These are phyloP conservation scores for Drosophila sturtevanti DNA, from an alignment of 1,140 invertebrate genomes.

Conservation along the genomic window DNA sequence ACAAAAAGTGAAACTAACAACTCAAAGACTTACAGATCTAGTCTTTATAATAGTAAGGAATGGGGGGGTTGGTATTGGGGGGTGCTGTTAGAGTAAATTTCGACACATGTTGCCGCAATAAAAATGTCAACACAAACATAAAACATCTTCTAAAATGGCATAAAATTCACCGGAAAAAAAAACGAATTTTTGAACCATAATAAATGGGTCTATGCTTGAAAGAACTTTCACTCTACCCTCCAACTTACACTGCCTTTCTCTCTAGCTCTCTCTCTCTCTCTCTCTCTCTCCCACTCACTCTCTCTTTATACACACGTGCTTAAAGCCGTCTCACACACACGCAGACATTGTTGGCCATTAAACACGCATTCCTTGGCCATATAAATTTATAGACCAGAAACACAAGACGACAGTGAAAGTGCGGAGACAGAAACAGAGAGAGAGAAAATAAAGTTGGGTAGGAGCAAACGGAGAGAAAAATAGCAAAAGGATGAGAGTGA, in stretches of 20 bases:
- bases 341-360: conserved; percentile 76
- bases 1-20: conserved; percentile 26
- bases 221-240: conserved; percentile 34
- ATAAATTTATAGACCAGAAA: conserved; percentile 78
- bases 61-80: background rate
- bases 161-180: conserved; percentile 44
- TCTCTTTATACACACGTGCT: conserved; percentile 33
- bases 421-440: conserved; percentile 8
- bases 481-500: conserved; percentile 1
- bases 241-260: conserved; percentile 25
- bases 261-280: background rate
- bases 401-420: conserved; percentile 66
- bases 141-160: conserved; percentile 81
- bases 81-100: conserved; percentile 42
- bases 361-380: conserved; percentile 78
- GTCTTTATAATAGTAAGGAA: background rate
- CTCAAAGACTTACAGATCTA: background rate
- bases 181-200: conserved; percentile 72
- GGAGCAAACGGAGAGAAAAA: background rate
- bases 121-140: conserved; percentile 80
- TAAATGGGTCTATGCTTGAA: conserved; percentile 62
- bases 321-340: conserved; percentile 35
- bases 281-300: background rate
- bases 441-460: background rate
- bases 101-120: conserved; percentile 80